Evolutionary conservation across 2,113 vertebrate species (phyloP).

Genomic region (Saimiri boliviensis): DNA sequence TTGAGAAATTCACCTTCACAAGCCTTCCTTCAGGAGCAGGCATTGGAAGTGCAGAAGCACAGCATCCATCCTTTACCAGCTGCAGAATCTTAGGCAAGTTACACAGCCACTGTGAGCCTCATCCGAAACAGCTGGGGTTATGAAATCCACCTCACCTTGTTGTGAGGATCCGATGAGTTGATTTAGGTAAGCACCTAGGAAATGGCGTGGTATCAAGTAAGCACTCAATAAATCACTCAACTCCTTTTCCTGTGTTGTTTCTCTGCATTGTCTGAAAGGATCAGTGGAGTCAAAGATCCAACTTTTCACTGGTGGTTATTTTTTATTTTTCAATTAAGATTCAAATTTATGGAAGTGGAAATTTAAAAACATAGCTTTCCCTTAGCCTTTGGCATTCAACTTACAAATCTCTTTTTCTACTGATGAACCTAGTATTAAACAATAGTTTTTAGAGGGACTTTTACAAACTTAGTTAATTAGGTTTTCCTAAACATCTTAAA

Average conservation of each 20-base stretch:
- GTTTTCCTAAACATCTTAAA: conserved; percentile 25
- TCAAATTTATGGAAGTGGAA: conserved; percentile 12
- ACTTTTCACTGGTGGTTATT: background rate
- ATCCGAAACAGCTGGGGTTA: background rate
- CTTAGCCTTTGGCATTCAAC: background rate
- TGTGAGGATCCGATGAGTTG: background rate
- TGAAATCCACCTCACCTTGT: background rate
- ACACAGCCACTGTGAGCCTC: background rate
- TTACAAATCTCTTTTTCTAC: background rate
- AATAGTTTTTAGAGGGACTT: conserved; percentile 11
- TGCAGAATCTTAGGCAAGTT: background rate
- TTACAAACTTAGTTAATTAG: background rate
- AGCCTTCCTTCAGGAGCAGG: background rate
- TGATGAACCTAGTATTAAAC: background rate
- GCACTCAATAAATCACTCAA: background rate
- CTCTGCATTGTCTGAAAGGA: conserved; percentile 4
- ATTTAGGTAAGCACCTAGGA: background rate
- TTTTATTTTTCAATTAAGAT: background rate
- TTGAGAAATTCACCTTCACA: background rate
- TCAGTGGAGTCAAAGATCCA: background rate
- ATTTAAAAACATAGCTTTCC: conserved; percentile 8
- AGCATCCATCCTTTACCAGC: background rate
- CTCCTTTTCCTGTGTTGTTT: background rate
- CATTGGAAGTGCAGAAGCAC: background rate
- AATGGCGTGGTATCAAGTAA: background rate